Evolutionary conservation across 2,113 vertebrate genomes (phyloP).

Genomic region (Psittacula cyanocephala): DNA sequence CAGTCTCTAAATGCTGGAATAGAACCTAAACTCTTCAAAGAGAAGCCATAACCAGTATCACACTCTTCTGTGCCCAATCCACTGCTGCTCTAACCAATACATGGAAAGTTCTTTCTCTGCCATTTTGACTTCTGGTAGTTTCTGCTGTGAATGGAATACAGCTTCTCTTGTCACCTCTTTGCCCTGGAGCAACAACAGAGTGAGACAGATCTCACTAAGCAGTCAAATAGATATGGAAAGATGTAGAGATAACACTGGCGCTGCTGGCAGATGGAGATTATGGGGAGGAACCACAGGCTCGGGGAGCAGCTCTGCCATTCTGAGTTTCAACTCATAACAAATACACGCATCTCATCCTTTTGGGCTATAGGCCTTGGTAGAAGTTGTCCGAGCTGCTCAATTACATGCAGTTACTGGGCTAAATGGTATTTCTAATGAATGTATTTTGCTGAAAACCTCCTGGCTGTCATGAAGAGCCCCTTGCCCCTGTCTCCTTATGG

Average conservation of each 20-base stretch:
- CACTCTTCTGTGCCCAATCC: fast-evolving
- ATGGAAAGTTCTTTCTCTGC: background rate
- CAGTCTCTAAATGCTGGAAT: background rate
- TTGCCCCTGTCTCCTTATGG: background rate
- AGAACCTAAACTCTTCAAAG: background rate
- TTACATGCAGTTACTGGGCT: background rate
- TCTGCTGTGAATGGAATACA: background rate
- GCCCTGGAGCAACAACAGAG: background rate
- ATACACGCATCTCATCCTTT: background rate
- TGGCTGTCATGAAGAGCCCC: background rate
- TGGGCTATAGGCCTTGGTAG: background rate
- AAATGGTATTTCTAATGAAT: background rate
- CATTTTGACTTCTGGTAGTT: background rate
- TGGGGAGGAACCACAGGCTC: fast-evolving
- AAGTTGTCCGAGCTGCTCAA: background rate
- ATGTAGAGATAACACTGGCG: background rate
- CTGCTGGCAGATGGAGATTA: background rate
- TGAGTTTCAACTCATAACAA: background rate
- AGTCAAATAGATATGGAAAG: background rate
- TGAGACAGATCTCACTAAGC: background rate
- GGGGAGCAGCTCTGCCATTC: background rate
- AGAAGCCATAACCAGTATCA: background rate
- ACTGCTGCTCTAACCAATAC: background rate
- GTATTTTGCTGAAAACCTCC: background rate
- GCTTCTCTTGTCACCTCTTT: background rate